A percentile compares a stretch with the other conserved stretches of the same genome.
These are phyloP conservation scores for Morpho helenor DNA, from an alignment of 2,888 invertebrate species.

Conservation along the genomic window DNA sequence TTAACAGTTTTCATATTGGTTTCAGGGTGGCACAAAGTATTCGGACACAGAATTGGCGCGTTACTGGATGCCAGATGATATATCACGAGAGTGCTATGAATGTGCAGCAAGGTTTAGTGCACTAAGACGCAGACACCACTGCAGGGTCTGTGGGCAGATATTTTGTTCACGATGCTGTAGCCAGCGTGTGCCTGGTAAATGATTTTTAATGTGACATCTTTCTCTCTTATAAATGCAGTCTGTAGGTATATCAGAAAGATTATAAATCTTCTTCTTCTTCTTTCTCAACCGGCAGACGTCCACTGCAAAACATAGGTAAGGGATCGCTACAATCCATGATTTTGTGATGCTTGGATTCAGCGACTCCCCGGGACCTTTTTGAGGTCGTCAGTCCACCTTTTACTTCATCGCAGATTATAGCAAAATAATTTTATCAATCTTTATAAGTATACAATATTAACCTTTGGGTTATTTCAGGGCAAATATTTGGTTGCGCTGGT, in stretches of 20 bases:
- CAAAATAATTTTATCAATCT: too few relatives aligned
- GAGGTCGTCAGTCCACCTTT: too few relatives aligned
- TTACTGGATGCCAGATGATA: constrained; percentile 98
- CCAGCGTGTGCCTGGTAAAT: constrained; percentile 90
- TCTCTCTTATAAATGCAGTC: too few relatives aligned
- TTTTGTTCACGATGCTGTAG: constrained; percentile 98
- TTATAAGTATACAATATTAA: too few relatives aligned
- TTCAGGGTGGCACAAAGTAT: constrained; percentile 80
- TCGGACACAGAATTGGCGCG: constrained; percentile 94
- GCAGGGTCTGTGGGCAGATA: constrained; percentile 98
- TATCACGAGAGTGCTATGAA: constrained; percentile 98
- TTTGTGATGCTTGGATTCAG: too few relatives aligned
- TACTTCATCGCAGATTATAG: too few relatives aligned
- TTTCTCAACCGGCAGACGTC: too few relatives aligned
- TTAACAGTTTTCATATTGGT: not conserved
- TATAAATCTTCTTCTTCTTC: too few relatives aligned
- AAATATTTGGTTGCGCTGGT: constrained; percentile 79
- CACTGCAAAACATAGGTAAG: too few relatives aligned
- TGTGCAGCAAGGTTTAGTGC: constrained; percentile 97
- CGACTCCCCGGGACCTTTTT: too few relatives aligned
- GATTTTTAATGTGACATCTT: not conserved
- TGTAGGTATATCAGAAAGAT: too few relatives aligned
- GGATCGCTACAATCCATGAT: too few relatives aligned
- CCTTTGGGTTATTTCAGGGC: constrained; percentile 70
- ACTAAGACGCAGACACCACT: constrained; percentile 95